Evolutionary conservation across 2,797 vertebrate genomes (phyloP).

Genomic region (Jordanella pulchra): DNA sequence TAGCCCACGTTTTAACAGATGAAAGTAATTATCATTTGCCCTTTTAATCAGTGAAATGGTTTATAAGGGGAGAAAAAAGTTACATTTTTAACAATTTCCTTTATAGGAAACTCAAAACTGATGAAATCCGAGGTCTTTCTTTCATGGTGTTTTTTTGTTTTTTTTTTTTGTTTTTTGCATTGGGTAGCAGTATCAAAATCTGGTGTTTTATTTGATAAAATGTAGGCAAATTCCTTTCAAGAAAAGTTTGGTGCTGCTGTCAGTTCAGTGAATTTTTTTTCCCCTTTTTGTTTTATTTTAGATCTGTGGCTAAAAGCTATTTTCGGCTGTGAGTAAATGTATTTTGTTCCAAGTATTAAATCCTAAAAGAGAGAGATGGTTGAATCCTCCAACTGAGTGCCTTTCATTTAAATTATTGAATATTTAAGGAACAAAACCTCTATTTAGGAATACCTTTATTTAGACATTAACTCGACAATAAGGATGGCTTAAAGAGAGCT

Average conservation of each 20-base stretch:
- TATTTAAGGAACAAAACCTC: conserved; percentile 10
- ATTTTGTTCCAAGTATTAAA: conserved; percentile 34
- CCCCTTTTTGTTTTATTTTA: conserved; percentile 14
- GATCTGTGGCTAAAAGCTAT: neutral
- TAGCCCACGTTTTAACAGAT: conserved; percentile 2
- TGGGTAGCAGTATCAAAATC: neutral
- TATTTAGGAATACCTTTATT: conserved; percentile 14
- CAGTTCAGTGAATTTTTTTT: conserved; percentile 21
- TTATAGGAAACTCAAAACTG: neutral
- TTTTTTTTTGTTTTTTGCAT: too few species aligned
- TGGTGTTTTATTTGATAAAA: conserved; percentile 6
- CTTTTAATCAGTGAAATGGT: neutral
- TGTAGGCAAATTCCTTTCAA: neutral
- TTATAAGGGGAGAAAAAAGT: neutral
- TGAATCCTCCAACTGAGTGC: conserved; percentile 57
- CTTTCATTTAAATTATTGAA: conserved; percentile 48
- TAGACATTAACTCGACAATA: neutral
- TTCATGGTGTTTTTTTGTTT: neutral
- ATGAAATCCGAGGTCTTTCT: neutral
- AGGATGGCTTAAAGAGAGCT: conserved; percentile 62
- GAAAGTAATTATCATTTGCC: neutral
- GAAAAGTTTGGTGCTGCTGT: neutral
- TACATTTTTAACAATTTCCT: neutral
- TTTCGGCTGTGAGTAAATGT: conserved; percentile 3
- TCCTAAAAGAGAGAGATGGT: conserved; percentile 33